A percentile compares a stretch with the other conserved stretches of the same genome.
Conservation (phyloP, 2,888 invertebrate genomes). For the Scaptodrosophila latifasciaeformis region DNA sequence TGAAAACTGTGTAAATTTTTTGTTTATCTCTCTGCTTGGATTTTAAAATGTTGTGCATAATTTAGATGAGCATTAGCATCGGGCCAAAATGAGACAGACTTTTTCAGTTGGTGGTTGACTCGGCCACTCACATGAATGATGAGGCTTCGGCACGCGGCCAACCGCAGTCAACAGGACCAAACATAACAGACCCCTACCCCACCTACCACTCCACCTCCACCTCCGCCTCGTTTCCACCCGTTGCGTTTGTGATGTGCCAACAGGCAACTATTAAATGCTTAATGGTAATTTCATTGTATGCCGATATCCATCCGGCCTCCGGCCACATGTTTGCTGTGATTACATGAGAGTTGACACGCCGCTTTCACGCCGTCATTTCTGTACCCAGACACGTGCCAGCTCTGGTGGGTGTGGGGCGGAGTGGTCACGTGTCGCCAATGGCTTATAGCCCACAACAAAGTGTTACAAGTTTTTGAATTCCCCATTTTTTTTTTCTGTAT, state of each 20-base stretch:
- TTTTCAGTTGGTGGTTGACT: constrained; percentile 5
- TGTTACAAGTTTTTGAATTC: constrained; percentile 36
- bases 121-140: constrained; percentile 52
- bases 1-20: constrained; percentile 59
- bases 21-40: constrained; percentile 56
- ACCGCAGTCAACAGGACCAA: constrained; percentile 39
- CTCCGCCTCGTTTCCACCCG: constrained; percentile 16
- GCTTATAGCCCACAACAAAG: constrained; percentile 34
- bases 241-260: constrained; percentile 51
- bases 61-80: constrained; percentile 59
- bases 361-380: constrained; percentile 18
- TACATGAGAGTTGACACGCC: constrained; percentile 63
- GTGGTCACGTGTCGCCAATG: constrained; percentile 66
- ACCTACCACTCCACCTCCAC: constrained; percentile 25
- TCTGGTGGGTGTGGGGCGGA: constrained; percentile 42
- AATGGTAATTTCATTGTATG: constrained; percentile 68
- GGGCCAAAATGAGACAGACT: constrained; percentile 19
- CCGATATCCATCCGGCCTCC: constrained; percentile 35
- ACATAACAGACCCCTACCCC: constrained; percentile 18
- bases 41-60: constrained; percentile 69
- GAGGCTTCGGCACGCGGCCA: constrained; percentile 63
- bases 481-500: background rate
- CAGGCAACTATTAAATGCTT: constrained; percentile 68
- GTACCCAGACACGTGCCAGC: constrained; percentile 2
- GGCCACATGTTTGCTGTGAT: constrained; percentile 58